Base-by-base conservation (phyloP, 2,797 vertebrate genomes). In the Falco concolor region DNA sequence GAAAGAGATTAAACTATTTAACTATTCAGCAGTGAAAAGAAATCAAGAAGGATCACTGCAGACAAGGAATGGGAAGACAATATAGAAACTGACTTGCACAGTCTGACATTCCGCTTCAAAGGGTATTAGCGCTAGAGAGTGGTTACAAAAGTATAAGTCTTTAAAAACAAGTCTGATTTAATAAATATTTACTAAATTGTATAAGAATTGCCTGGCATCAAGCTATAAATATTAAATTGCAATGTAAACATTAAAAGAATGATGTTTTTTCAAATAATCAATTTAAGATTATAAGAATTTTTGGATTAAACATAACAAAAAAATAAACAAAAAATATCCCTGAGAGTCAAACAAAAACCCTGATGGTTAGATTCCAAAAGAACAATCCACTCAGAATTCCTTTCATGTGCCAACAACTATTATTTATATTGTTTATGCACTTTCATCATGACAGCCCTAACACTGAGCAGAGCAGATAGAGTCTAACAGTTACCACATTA, bases 381-480 rank as follows among this genome's bases (percentile, higher is more conserved):
- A 97, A 96, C 94, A 97, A 97, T 96, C 93, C 76, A 79, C 80
- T 87, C 86, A 81, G 54, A 92, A 81, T 59, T 95, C 72, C 95
- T 97, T 97, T 97, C 92, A 97, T 97, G 96, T 97, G 96, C 95
- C 97, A 97, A 93, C 95, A 94, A 79, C 92, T 92, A 95, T 97
- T 97, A 97, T 97, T 97, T 96, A 95, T 95, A 90, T 93, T 93
- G 95, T 92, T 96, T 96, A 92, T 97, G 95, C 93, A 93, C 96
- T 97, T 97, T 97, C 95, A 97, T 97, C 95, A 12, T 96, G 97
- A 97, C 97, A 96, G 93, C 89, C 54, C 63, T 90, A 96, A 97
- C 93, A 94, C 44, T 95, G 91, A 97, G 70, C 96, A 97, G 97
- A 97, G 92, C 89, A 96, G 85, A 94, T 79, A 91, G 83, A 93